A percentile compares a stretch with the other conserved stretches of the same genome.
These are phyloP conservation scores for Oryzias woworae DNA, from an alignment of 2,113 vertebrate genomes.

Conservation along the genomic window DNA sequence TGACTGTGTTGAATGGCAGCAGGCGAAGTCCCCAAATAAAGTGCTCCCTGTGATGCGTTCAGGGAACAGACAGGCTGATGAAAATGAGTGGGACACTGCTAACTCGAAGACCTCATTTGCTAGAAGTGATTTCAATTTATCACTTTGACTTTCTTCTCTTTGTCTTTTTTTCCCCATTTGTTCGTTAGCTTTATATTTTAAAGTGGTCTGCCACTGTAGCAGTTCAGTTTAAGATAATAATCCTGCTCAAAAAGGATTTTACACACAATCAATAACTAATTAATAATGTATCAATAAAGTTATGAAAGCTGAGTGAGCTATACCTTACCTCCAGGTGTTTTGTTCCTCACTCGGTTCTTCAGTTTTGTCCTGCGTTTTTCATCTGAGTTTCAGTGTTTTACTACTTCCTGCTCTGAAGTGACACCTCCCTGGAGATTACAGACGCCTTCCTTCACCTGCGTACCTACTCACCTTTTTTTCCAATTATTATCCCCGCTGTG, in stretches of 20 bases:
- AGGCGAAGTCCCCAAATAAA: constrained; percentile 37
- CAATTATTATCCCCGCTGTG: constrained; percentile 6
- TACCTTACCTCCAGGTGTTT: too few species aligned
- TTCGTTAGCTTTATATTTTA: not conserved
- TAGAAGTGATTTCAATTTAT: constrained; percentile 50
- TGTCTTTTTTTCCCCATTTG: constrained; percentile 8
- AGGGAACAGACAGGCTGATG: constrained; percentile 56
- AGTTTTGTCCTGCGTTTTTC: not conserved
- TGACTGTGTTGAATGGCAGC: constrained; percentile 31
- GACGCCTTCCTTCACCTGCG: constrained; percentile 28
- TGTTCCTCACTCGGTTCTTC: not conserved
- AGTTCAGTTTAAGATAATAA: too few species aligned
- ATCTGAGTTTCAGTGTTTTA: constrained; percentile 13
- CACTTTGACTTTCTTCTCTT: constrained; percentile 19
- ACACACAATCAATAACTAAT: too few species aligned
- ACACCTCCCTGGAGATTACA: constrained; percentile 31
- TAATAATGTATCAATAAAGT: too few species aligned
- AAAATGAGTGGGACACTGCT: constrained; percentile 54
- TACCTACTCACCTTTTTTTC: constrained; percentile 11
- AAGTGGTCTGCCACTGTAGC: too few species aligned
- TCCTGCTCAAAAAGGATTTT: too few species aligned
- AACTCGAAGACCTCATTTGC: constrained; percentile 31
- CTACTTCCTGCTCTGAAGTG: not conserved
- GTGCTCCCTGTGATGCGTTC: constrained; percentile 41
- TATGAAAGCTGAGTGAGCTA: too few species aligned